Conservation (phyloP, 2,113 vertebrate genomes). For the Piliocolobus tephrosceles region DNA sequence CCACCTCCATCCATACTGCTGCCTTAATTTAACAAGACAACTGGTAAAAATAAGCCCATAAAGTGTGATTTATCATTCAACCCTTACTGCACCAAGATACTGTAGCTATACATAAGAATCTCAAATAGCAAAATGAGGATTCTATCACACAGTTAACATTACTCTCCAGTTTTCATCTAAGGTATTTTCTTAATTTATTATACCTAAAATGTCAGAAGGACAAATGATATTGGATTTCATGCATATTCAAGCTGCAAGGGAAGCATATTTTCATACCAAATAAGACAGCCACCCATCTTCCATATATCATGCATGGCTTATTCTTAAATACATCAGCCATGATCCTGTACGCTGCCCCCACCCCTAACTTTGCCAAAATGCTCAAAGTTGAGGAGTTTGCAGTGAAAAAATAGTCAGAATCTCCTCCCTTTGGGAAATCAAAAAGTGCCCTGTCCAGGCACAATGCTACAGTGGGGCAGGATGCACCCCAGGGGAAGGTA, state of each 20-base stretch:
- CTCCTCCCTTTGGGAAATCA: background rate
- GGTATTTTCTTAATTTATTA: too few species aligned
- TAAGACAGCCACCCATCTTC: background rate
- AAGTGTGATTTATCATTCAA: background rate
- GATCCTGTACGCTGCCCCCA: background rate
- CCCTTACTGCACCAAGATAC: background rate
- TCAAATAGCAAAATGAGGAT: background rate
- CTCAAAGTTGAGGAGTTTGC: background rate
- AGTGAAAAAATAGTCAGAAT: background rate
- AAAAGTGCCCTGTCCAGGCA: too few species aligned
- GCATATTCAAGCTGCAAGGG: background rate
- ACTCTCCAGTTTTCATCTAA: background rate
- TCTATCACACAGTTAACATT: background rate
- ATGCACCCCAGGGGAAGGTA: fast-evolving
- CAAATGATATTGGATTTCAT: background rate
- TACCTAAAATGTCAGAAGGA: background rate
- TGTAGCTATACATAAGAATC: background rate
- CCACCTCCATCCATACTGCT: background rate
- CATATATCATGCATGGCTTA: fast-evolving
- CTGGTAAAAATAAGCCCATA: background rate
- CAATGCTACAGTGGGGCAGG: fast-evolving
- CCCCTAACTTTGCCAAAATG: background rate
- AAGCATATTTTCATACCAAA: background rate
- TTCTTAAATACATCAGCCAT: background rate
- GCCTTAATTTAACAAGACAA: background rate